Evolutionary conservation across 92 coral and sea anemone genomes (phyloP).

Genomic region (Siderastrea radians): DNA sequence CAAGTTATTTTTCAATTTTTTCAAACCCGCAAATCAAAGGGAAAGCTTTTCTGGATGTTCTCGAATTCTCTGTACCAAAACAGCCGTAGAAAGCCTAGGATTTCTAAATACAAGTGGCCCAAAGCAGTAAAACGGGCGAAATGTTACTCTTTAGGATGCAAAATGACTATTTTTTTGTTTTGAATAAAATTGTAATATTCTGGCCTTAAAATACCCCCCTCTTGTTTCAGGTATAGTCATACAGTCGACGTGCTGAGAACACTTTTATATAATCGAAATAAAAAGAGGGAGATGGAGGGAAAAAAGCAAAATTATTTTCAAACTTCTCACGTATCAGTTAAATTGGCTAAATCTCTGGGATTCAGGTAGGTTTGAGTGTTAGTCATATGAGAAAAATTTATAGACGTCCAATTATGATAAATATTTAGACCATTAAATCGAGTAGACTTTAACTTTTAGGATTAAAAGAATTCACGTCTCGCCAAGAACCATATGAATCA

Average conservation of each 20-base stretch:
- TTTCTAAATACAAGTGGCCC: background rate
- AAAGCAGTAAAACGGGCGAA: background rate
- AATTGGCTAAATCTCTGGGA: background rate
- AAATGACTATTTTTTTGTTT: background rate
- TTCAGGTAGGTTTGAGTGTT: too few species aligned
- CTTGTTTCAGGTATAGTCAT: background rate
- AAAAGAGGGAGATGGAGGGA: background rate
- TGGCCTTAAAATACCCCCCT: background rate
- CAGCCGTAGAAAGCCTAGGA: too few species aligned
- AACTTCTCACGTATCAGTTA: background rate
- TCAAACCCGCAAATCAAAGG: background rate
- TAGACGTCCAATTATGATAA: conserved; percentile 17
- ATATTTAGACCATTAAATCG: conserved; percentile 44
- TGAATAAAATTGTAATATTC: conserved; percentile 11
- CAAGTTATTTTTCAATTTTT: background rate
- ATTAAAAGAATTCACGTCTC: conserved; percentile 23
- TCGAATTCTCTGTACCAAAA: background rate
- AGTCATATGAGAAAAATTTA: background rate
- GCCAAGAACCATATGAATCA: conserved; percentile 26
- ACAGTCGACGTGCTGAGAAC: conserved; percentile 13
- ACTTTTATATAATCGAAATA: background rate
- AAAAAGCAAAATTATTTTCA: background rate
- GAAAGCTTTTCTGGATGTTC: background rate
- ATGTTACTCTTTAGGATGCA: background rate
- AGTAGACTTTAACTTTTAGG: conserved; percentile 26